A percentile compares a stretch with the other conserved stretches of the same genome.
phyloP scores from a whole-genome alignment of 2,888 invertebrate genomes.

The Melanophora roralis region DNA sequence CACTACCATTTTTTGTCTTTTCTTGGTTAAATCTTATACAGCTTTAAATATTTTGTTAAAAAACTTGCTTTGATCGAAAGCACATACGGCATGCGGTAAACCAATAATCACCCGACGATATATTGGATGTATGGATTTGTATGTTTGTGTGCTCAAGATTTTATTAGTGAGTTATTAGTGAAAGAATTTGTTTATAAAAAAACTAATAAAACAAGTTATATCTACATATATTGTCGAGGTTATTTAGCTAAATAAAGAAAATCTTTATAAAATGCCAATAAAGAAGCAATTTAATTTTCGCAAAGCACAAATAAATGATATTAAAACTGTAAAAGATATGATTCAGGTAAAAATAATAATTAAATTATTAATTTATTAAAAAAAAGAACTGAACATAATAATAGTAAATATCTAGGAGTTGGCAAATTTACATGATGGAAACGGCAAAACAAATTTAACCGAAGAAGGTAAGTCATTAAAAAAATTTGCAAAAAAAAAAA shows the following conservation, averaged over 20 bases:
- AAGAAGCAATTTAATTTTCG: slow-evolving; percentile 67
- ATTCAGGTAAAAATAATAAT: slow-evolving; percentile 68
- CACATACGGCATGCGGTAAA: too few species aligned
- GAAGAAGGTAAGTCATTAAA: slow-evolving; percentile 78
- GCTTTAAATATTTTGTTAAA: too few species aligned
- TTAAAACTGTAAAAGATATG: slow-evolving; percentile 69
- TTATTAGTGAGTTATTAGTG: not conserved
- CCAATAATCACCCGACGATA: too few species aligned
- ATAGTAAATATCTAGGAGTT: not conserved
- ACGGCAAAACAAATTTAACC: slow-evolving; percentile 84
- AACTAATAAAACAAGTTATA: too few species aligned
- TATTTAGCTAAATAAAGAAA: not conserved
- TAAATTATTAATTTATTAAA: not conserved
- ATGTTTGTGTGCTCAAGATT: too few species aligned
- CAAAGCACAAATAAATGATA: slow-evolving; percentile 69
- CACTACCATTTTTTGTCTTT: too few species aligned
- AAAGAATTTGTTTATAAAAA: too few species aligned
- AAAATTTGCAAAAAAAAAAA: not conserved
- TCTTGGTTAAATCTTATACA: too few species aligned
- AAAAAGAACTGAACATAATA: not conserved
- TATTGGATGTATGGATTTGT: too few species aligned
- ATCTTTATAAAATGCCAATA: slow-evolving; percentile 45
- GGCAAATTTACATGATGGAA: slow-evolving; percentile 78
- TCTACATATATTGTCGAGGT: not conserved
- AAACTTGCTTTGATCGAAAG: too few species aligned